A percentile compares a stretch with the other conserved stretches of the same genome.
Evolutionary conservation across 2,113 vertebrate species (phyloP).

Genomic region (Phyllostomus discolor): DNA sequence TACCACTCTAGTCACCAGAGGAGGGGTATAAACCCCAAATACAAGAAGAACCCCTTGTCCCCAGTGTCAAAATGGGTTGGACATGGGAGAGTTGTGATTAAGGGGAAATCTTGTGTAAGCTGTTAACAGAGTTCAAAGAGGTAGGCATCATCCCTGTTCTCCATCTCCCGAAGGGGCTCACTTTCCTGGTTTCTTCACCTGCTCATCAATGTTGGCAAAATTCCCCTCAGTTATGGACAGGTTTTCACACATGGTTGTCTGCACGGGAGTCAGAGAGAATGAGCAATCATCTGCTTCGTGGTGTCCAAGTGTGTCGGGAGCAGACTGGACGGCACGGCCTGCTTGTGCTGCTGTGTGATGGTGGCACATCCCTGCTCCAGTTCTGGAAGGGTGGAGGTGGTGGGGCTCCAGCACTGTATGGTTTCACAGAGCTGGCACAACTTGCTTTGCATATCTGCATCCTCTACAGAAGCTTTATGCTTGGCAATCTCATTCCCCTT

Average conservation of each 20-base stretch:
- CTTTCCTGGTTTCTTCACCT: constrained; percentile 90
- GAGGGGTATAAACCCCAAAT: constrained; percentile 55
- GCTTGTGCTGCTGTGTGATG: constrained; percentile 91
- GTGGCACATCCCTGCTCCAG: constrained; percentile 90
- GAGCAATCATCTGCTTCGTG: constrained; percentile 92
- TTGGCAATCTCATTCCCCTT: constrained; percentile 97
- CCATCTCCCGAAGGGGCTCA: constrained; percentile 71
- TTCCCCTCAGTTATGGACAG: constrained; percentile 89
- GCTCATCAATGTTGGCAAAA: constrained; percentile 85
- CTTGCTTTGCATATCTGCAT: constrained; percentile 95
- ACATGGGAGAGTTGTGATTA: background rate
- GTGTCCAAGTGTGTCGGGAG: constrained; percentile 92
- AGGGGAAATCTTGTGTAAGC: constrained; percentile 28
- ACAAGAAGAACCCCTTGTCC: constrained; percentile 58
- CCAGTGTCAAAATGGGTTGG: constrained; percentile 2
- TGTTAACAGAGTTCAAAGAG: constrained; percentile 39
- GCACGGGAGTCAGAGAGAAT: constrained; percentile 91
- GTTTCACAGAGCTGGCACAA: constrained; percentile 77
- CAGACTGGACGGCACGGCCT: constrained; percentile 94
- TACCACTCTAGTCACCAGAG: constrained; percentile 30
- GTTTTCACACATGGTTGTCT: constrained; percentile 93
- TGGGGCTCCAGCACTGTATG: constrained; percentile 91
- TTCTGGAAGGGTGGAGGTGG: constrained; percentile 87
- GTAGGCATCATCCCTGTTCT: constrained; percentile 20
- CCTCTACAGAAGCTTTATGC: constrained; percentile 92